Evolutionary conservation across 64 coral and sea anemone genomes (phyloP).

Genomic region (Cladopsammia gracilis): DNA sequence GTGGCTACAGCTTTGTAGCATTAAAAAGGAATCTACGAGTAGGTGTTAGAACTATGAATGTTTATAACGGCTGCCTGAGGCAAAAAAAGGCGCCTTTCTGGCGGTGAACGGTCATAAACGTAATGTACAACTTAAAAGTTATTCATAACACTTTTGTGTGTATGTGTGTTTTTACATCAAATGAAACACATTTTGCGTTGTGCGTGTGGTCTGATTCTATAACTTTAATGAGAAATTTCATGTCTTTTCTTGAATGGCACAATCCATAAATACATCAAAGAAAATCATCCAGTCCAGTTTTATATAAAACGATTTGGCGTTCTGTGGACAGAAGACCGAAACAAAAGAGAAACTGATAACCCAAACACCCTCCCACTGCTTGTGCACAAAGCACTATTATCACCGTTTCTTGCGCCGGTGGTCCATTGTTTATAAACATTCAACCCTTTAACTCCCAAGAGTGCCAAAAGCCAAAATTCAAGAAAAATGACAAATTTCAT

Average conservation of each 20-base stretch:
- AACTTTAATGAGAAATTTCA: too few relatives aligned
- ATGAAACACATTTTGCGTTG: too few relatives aligned
- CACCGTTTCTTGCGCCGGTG: neutral
- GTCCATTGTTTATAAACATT: conserved; percentile 28
- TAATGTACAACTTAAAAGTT: neutral
- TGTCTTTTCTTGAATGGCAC: neutral
- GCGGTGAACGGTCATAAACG: neutral
- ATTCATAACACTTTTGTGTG: neutral
- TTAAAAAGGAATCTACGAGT: neutral
- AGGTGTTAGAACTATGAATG: neutral
- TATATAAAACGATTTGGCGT: neutral
- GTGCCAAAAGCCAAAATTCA: too few relatives aligned
- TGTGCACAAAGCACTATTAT: conserved; percentile 23
- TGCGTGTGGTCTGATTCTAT: too few relatives aligned
- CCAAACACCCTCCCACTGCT: conserved; percentile 31
- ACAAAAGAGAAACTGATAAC: conserved; percentile 42
- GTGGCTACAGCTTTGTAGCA: conserved; percentile 2
- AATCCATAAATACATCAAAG: neutral
- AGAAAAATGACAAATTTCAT: too few relatives aligned
- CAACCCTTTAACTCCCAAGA: neutral
- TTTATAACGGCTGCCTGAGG: neutral
- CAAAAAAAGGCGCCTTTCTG: neutral
- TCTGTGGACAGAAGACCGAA: neutral
- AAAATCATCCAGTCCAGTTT: neutral
- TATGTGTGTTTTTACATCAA: neutral